A percentile compares a stretch with the other conserved stretches of the same genome.
These are phyloP conservation scores for Ips typographus DNA, from an alignment of 1,140 invertebrate genomes.

Conservation along the genomic window DNA sequence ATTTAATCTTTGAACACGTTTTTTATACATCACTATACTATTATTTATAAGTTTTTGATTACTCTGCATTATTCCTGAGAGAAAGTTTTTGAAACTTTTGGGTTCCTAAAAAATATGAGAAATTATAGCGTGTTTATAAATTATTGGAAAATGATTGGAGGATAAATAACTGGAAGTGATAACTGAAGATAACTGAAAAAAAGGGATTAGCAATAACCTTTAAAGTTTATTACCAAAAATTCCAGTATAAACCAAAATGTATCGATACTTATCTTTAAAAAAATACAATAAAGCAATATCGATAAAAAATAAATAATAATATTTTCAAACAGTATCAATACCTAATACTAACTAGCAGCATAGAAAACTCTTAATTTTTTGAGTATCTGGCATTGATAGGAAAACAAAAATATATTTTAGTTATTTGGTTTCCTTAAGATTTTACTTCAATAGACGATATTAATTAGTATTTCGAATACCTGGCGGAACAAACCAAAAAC, in stretches of 20 bases:
- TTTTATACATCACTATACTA: neutral
- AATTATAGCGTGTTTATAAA: neutral
- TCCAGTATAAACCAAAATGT: too few species aligned
- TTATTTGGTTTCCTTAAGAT: neutral
- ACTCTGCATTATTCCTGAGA: neutral
- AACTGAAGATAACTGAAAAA: too few species aligned
- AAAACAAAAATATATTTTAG: neutral
- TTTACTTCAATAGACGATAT: neutral
- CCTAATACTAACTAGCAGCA: neutral
- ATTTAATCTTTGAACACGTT: neutral
- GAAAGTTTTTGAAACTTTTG: neutral
- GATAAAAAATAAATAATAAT: neutral
- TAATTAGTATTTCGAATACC: conserved; percentile 39
- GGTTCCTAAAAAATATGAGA: neutral
- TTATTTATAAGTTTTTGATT: neutral
- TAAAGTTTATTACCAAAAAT: too few species aligned
- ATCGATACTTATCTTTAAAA: too few species aligned
- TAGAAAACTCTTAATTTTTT: neutral
- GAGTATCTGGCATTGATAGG: neutral
- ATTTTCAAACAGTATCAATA: neutral
- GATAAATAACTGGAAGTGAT: neutral
- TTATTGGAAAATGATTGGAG: neutral
- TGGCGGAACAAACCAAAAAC: conserved; percentile 35
- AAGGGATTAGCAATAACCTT: too few species aligned
- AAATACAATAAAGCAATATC: neutral